Conservation (phyloP, 1,140 invertebrate genomes). For the Ostrea edulis region DNA sequence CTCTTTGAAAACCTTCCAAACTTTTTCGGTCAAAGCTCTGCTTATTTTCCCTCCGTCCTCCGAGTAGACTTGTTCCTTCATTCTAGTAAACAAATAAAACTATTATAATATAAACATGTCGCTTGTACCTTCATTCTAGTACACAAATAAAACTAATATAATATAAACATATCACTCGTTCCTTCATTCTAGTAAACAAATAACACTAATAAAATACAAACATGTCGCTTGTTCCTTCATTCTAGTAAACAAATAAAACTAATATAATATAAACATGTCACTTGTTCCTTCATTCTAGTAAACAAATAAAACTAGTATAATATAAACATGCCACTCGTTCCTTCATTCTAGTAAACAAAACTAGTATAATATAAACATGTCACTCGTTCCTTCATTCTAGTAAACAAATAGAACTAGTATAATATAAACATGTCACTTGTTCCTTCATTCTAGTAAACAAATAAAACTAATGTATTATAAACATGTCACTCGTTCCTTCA, state of each 20-base stretch:
- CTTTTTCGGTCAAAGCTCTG: constrained; percentile 46
- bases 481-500: constrained; percentile 45
- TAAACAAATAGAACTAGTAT: no score
- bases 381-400: constrained; percentile 53
- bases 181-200: no score
- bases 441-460: constrained; percentile 52
- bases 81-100: constrained; percentile 48
- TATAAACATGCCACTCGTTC: neutral
- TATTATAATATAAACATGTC: neutral
- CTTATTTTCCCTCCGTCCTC: constrained; percentile 56
- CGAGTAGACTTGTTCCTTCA: constrained; percentile 42
- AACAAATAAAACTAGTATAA: neutral
- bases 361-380: no score
- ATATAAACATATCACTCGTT: no score
- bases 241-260: no score
- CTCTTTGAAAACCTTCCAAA: constrained; percentile 45
- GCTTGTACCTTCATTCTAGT: no score
- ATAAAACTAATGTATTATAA: no score
- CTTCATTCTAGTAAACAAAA: neutral
- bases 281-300: no score
- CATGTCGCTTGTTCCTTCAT: no score
- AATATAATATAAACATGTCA: neutral
- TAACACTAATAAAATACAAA: neutral
- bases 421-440: no score
- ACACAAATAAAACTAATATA: no score